phyloP scores from a whole-genome alignment of 1,140 invertebrate species.

The Drosophila lowei region DNA sequence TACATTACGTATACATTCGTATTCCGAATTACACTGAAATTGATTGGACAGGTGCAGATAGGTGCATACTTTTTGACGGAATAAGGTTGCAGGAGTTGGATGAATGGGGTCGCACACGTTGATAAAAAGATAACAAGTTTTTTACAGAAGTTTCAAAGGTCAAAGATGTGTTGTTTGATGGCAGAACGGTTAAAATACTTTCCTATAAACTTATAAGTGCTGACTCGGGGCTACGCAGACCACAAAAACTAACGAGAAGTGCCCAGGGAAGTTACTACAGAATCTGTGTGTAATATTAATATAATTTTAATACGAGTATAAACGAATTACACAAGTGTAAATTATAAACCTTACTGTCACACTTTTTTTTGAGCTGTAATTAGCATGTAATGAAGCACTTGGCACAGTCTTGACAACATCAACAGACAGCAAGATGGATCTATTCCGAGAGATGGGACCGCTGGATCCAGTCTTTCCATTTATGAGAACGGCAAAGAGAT shows the following conservation, averaged over 20 bases:
- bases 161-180: slow-evolving; percentile 11
- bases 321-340: slow-evolving; percentile 55
- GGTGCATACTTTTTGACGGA: background rate
- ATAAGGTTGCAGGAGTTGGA: background rate
- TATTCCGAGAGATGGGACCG: background rate
- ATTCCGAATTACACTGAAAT: slow-evolving; percentile 6
- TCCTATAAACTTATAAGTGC: slow-evolving; percentile 7
- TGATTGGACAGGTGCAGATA: background rate
- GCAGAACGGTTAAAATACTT: slow-evolving; percentile 7
- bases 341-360: slow-evolving; percentile 40
- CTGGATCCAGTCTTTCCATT: background rate
- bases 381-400: slow-evolving; percentile 26
- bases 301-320: slow-evolving; percentile 50
- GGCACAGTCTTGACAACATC: slow-evolving; percentile 1
- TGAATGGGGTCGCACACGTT: too few species aligned
- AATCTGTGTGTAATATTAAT: slow-evolving; percentile 46
- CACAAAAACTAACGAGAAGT: slow-evolving; percentile 22
- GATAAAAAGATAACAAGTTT: background rate
- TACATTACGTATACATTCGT: slow-evolving; percentile 10
- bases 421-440: background rate
- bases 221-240: background rate
- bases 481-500: slow-evolving; percentile 1
- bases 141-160: slow-evolving; percentile 17
- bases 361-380: slow-evolving; percentile 39
- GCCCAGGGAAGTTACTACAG: slow-evolving; percentile 48